These are phyloP conservation scores for Phymanthus crucifer DNA, from an alignment of 92 coral and sea anemone species.

Conservation along the genomic window DNA sequence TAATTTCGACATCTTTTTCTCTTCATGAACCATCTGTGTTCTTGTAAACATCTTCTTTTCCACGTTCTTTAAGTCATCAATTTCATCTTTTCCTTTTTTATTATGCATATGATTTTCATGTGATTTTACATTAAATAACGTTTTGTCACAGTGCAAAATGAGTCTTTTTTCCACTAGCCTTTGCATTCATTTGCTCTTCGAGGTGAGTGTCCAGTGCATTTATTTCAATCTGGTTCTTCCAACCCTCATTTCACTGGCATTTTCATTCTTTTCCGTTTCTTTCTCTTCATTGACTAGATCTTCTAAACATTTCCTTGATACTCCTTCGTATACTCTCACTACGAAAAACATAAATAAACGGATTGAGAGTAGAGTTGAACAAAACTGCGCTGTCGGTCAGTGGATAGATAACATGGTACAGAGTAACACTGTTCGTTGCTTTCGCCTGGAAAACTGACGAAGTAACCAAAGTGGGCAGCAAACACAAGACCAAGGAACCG, in stretches of 20 bases:
- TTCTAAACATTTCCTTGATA: constrained; percentile 40
- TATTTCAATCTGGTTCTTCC: not conserved
- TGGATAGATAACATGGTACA: constrained; percentile 70
- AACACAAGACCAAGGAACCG: constrained; percentile 58
- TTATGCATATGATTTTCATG: no score
- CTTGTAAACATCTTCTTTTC: no score
- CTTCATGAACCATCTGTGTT: no score
- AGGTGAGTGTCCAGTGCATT: not conserved
- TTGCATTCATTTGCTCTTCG: no score
- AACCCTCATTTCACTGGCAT: not conserved
- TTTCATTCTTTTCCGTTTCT: not conserved
- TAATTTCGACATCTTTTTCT: no score
- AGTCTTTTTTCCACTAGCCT: no score
- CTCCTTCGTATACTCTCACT: constrained; percentile 53
- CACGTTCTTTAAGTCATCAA: no score
- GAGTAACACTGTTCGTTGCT: constrained; percentile 17
- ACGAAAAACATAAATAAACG: constrained; percentile 70
- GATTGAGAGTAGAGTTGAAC: constrained; percentile 63
- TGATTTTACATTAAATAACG: no score
- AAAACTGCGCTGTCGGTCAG: constrained; percentile 64
- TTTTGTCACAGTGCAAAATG: no score
- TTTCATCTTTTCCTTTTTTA: no score
- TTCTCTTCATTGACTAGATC: not conserved
- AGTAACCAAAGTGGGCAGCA: constrained; percentile 57
- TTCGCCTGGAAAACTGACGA: constrained; percentile 44